Percentiles rank a stretch among this genome's conserved stretches.
Evolutionary conservation across 2,797 vertebrate genomes (phyloP).

Genomic region (Pangasius krempfi): DNA sequence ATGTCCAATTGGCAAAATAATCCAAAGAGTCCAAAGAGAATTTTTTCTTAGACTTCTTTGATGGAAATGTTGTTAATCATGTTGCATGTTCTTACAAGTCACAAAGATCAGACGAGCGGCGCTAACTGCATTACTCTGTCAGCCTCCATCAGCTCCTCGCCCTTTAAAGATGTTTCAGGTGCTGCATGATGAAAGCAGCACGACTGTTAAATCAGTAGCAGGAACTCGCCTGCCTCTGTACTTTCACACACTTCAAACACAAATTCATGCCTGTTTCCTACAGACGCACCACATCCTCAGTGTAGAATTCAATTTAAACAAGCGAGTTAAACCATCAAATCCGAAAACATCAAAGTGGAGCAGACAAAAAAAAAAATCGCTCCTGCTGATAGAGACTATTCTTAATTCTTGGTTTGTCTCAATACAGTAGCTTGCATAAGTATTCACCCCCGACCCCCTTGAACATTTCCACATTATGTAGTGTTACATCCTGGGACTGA

Average conservation of each 20-base stretch:
- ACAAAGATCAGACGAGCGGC: neutral
- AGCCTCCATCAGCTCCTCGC: slow-evolving; percentile 13
- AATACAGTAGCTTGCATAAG: too few species aligned
- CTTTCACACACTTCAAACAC: slow-evolving; percentile 60
- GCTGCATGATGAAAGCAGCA: slow-evolving; percentile 28
- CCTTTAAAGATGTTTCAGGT: slow-evolving; percentile 17
- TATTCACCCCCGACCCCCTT: neutral
- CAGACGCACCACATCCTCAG: slow-evolving; percentile 14
- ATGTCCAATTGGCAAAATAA: neutral
- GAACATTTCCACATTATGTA: neutral
- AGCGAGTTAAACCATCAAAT: neutral
- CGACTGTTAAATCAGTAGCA: slow-evolving; percentile 15
- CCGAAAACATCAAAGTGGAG: neutral
- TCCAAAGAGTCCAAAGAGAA: neutral
- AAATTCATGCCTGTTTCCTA: slow-evolving; percentile 25
- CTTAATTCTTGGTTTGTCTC: neutral
- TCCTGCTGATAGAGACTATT: neutral
- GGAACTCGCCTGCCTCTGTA: slow-evolving; percentile 38
- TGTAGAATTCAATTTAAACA: slow-evolving; percentile 33
- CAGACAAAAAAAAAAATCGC: neutral
- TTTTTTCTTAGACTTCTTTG: neutral
- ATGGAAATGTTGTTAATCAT: neutral
- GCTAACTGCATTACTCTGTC: slow-evolving; percentile 39
- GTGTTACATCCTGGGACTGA: neutral
- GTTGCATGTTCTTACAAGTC: neutral